A percentile compares a stretch with the other conserved stretches of the same genome.
These are phyloP conservation scores for Otus sunia DNA, from an alignment of 2,113 vertebrate genomes.

Conservation along the genomic window DNA sequence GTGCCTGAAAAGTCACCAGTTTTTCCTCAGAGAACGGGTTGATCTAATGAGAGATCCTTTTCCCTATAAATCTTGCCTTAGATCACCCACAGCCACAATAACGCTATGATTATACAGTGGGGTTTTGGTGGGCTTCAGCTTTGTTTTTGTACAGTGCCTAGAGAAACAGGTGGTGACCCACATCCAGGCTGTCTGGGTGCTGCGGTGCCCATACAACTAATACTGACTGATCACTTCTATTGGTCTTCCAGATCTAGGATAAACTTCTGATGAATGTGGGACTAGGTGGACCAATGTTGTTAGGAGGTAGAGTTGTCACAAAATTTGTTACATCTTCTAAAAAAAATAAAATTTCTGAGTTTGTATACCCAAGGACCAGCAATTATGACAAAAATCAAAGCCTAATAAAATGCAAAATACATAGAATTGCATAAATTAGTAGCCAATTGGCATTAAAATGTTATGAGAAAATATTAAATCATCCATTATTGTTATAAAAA, in stretches of 20 bases:
- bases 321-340: not conserved
- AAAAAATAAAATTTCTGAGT: not conserved
- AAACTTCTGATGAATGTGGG: not conserved
- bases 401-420: not conserved
- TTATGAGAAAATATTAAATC: not conserved
- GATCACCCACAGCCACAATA: not conserved
- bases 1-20: not conserved
- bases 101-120: not conserved
- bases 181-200: accelerated
- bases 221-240: accelerated
- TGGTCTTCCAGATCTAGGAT: not conserved
- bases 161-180: not conserved
- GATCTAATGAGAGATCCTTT: not conserved
- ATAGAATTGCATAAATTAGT: not conserved
- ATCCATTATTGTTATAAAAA: not conserved
- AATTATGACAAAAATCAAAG: not conserved
- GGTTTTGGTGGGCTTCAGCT: not conserved
- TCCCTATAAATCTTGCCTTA: not conserved
- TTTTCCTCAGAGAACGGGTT: not conserved
- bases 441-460: not conserved
- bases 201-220: not conserved
- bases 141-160: not conserved
- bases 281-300: not conserved
- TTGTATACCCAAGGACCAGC: not conserved
- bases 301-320: not conserved